Evolutionary conservation across 2,888 invertebrate species (phyloP).

Genomic region (Melipona bicolor): DNA sequence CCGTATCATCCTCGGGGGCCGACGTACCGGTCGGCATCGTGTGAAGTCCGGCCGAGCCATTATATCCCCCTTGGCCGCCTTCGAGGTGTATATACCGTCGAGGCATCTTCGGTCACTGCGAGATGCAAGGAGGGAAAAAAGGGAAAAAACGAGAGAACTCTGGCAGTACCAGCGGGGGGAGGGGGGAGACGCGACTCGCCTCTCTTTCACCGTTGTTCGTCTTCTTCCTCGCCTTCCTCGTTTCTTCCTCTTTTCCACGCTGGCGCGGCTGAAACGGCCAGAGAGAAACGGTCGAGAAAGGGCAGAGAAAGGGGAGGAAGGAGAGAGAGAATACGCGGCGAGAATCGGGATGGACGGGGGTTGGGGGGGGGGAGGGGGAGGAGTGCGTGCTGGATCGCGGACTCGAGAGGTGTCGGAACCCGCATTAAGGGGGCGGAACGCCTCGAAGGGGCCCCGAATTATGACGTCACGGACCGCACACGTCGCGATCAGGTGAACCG

Average conservation of each 20-base stretch:
- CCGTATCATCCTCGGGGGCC: slow-evolving; percentile 79
- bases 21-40: slow-evolving; percentile 81
- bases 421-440: slow-evolving; percentile 84
- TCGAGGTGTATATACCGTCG: slow-evolving; percentile 77
- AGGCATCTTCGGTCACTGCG: slow-evolving; percentile 67
- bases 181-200: slow-evolving; percentile 27
- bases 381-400: slow-evolving; percentile 79
- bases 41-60: slow-evolving; percentile 83
- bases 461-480: slow-evolving; percentile 84
- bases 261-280: slow-evolving; percentile 38
- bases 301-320: neutral
- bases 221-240: slow-evolving; percentile 48
- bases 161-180: slow-evolving; percentile 17
- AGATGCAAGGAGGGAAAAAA: slow-evolving; percentile 43
- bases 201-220: slow-evolving; percentile 64
- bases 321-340: neutral
- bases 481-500: slow-evolving; percentile 82
- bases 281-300: slow-evolving; percentile 13
- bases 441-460: slow-evolving; percentile 83
- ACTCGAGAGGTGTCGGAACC: slow-evolving; percentile 83
- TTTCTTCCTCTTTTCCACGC: slow-evolving; percentile 52
- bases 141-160: slow-evolving; percentile 31
- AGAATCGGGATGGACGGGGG: slow-evolving; percentile 30
- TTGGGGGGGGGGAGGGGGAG: slow-evolving; percentile 56
- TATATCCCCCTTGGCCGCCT: slow-evolving; percentile 82